These are phyloP conservation scores for Stichodactyla mertensii DNA, from an alignment of 64 coral and sea anemone genomes.

Conservation along the genomic window DNA sequence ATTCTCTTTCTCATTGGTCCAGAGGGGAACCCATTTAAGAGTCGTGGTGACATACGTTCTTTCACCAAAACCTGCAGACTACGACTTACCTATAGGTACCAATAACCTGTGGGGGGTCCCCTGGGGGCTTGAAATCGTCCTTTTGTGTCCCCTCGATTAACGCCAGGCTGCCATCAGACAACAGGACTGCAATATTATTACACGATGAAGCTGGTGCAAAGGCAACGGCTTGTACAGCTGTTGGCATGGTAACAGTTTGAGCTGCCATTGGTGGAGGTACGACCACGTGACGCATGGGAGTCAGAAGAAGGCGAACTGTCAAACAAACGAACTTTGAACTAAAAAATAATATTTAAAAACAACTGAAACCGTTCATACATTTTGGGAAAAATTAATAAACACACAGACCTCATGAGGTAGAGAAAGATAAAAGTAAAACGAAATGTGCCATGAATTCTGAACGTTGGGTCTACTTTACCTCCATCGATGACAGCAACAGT, in stretches of 20 bases:
- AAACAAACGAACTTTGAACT: not conserved
- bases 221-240: slow-evolving; percentile 42
- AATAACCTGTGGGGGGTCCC: slow-evolving; percentile 32
- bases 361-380: too few relatives aligned
- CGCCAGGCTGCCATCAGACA: slow-evolving; percentile 58
- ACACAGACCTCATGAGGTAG: too few relatives aligned
- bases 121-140: slow-evolving; percentile 48
- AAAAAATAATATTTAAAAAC: too few relatives aligned
- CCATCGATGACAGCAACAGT: slow-evolving; percentile 96
- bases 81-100: slow-evolving; percentile 49
- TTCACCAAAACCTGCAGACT: too few relatives aligned
- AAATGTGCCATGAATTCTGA: not conserved
- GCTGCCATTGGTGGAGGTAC: slow-evolving; percentile 89
- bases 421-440: too few relatives aligned
- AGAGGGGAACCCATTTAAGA: too few relatives aligned
- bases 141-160: slow-evolving; percentile 24
- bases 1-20: too few relatives aligned
- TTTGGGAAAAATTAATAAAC: too few relatives aligned
- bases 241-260: slow-evolving; percentile 34
- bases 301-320: slow-evolving; percentile 59
- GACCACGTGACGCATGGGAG: slow-evolving; percentile 81
- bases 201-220: slow-evolving; percentile 67
- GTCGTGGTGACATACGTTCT: not conserved
- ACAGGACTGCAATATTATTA: slow-evolving; percentile 50
- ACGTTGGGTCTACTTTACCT: slow-evolving; percentile 19